Conservation (phyloP, 2,797 vertebrate genomes). For the Lacerta viridis region DNA sequence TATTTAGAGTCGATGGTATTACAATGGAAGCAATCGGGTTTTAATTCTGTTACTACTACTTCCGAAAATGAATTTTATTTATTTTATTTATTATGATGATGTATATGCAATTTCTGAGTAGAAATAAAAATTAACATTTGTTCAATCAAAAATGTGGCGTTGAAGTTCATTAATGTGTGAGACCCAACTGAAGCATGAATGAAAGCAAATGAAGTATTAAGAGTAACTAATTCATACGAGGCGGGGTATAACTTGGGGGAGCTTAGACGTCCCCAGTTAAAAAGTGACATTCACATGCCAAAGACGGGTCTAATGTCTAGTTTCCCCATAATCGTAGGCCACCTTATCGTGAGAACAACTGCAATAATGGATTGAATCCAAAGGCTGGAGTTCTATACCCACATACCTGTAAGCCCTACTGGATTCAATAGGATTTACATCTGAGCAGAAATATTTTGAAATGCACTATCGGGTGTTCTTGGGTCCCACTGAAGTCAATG, state of each 20-base stretch:
- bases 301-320: neutral
- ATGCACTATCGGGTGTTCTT: no score
- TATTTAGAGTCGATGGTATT: neutral
- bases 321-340: no score
- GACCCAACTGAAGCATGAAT: neutral
- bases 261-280: neutral
- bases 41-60: neutral
- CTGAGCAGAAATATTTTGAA: no score
- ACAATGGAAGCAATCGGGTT: neutral
- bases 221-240: neutral
- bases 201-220: neutral
- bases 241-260: neutral
- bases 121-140: neutral
- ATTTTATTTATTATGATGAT: neutral
- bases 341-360: neutral
- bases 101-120: neutral
- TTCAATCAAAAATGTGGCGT: neutral
- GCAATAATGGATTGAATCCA: no score
- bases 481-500: neutral
- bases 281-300: neutral
- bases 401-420: no score
- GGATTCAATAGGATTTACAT: no score
- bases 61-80: slow-evolving; percentile 2
- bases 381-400: no score
- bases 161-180: neutral